Evolutionary conservation across 2,797 vertebrate genomes (phyloP), one percentile per base, ranked within the genome.

Genomic region (Centroberyx gerrardi): DNA sequence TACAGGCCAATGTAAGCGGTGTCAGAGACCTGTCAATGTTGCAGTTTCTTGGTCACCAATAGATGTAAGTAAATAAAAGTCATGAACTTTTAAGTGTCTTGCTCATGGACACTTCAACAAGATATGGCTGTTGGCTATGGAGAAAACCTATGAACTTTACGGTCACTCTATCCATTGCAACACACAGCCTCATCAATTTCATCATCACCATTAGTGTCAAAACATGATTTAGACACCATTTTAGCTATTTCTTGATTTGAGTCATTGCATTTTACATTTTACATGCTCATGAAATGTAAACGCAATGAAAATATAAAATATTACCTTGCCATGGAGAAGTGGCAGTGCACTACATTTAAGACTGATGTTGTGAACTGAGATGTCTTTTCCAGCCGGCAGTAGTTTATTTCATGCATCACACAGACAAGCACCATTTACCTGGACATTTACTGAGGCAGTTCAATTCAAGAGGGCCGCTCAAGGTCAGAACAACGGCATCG

Each of bases 391-490:
- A 82, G 48, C 68, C 74, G 6, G 81, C 70, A 82, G 82, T 81
- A 81, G 90, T 92, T 90, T 88, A 86, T 90, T 91, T 87, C 91
- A 87, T 90, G 88, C 84, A 89, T 91, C 86, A 88, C 77, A 27
- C 36, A 86, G 89, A 89, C 87, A 93, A 90, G 90, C 82, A 68
- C 88, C 91, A 92, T 94, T 94, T 91, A 92, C 91, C 90, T 92
- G 89, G 88, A 90, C 88, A 87, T 90, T 92, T 91, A 92, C 88
- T 68, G 87, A 89, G 90, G 87, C 86, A 69, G 80, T 82, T 84
- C 87, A 80, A 88, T 88, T 88, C 85, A 51, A 81, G 74, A 53
- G 72, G 74, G 72, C 62, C 1, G 36, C 82, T 85, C 87, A 92
- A 92, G 91, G 92, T 92, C 90, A 93, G 81, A 87, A 80, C 81